phyloP scores from a whole-genome alignment of 2,888 invertebrate genomes.

The Cantharis rustica region DNA sequence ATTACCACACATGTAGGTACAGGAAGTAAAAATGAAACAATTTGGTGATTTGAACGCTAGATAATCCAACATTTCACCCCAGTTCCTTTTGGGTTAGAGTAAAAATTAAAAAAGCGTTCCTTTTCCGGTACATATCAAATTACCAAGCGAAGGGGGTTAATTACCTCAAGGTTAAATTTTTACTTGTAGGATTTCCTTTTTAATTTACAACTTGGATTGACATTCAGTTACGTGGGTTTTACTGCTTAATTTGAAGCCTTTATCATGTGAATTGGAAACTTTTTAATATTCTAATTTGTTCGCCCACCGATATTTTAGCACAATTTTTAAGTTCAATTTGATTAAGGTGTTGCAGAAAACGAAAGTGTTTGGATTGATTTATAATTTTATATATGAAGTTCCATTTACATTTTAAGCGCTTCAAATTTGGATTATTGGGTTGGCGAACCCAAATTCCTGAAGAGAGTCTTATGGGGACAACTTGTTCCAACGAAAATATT shows the following conservation, averaged over 20 bases:
- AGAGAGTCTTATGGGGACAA: not conserved
- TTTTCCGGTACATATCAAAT: conserved; percentile 6
- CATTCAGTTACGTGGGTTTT: not conserved
- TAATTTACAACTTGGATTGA: not conserved
- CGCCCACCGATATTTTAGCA: not conserved
- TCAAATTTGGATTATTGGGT: not conserved
- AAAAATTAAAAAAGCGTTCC: not conserved
- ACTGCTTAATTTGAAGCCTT: not conserved
- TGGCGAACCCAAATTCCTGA: not conserved
- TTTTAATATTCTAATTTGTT: not conserved
- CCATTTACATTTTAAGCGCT: too few relatives aligned
- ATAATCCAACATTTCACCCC: conserved; percentile 9
- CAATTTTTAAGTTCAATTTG: not conserved
- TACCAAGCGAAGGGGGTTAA: not conserved
- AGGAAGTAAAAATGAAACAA: conserved; percentile 14
- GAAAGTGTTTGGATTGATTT: not conserved
- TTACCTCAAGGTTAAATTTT: conserved; percentile 6
- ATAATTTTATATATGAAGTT: not conserved
- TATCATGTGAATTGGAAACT: not conserved
- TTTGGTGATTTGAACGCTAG: conserved; percentile 17
- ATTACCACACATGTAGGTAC: conserved; percentile 15
- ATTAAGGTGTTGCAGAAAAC: not conserved
- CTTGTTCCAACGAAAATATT: not conserved
- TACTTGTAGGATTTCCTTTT: not conserved
- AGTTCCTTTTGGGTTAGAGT: not conserved